Evolutionary conservation across 1,140 invertebrate species (phyloP).

Genomic region (Contarinia nasturtii): DNA sequence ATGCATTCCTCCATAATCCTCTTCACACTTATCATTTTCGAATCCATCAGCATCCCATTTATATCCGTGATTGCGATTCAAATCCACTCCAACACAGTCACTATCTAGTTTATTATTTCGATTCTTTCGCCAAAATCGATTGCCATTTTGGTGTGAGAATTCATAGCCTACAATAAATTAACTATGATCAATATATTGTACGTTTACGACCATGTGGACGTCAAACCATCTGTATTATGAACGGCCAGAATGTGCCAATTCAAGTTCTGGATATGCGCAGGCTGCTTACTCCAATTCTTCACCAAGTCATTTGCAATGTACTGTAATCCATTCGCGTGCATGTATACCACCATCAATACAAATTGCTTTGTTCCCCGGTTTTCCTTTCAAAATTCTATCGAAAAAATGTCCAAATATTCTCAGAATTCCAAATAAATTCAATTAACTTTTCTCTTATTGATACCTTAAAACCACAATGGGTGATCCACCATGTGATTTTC

Average conservation of each 20-base stretch:
- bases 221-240: conserved; percentile 71
- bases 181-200: conserved; percentile 71
- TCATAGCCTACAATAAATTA: too few species aligned
- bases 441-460: neutral
- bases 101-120: conserved; percentile 29
- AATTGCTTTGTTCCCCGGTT: conserved; percentile 35
- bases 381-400: conserved; percentile 41
- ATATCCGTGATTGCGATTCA: conserved; percentile 66
- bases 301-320: conserved; percentile 65
- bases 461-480: conserved; percentile 45
- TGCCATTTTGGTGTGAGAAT: conserved; percentile 49
- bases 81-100: conserved; percentile 52
- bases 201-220: conserved; percentile 46
- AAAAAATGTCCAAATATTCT: too few species aligned
- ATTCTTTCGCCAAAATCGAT: conserved; percentile 72
- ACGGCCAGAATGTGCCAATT: conserved; percentile 73
- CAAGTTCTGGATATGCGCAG: conserved; percentile 46
- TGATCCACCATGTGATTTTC: conserved; percentile 52
- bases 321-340: conserved; percentile 53
- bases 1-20: conserved; percentile 70
- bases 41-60: conserved; percentile 63
- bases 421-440: neutral
- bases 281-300: conserved; percentile 44
- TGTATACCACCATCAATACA: too few species aligned
- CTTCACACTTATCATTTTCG: conserved; percentile 70